phyloP scores from a whole-genome alignment of 2,113 vertebrate species.

The Taxidea taxus region DNA sequence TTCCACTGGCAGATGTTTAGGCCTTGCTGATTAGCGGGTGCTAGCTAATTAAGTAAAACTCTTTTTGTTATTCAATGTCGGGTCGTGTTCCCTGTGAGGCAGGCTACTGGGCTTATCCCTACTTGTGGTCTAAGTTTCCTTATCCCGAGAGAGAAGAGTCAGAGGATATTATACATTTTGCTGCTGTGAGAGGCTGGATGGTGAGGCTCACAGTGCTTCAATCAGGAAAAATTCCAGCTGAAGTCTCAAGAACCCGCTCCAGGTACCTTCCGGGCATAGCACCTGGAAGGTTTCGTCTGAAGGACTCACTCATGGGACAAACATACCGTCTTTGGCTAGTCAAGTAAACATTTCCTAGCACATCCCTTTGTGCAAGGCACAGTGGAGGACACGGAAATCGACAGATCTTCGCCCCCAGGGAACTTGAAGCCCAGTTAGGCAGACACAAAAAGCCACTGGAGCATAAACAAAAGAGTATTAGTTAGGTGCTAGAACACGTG shows the following conservation, averaged over 20 bases:
- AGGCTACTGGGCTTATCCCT: not conserved
- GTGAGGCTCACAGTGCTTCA: not conserved
- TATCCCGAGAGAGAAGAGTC: not conserved
- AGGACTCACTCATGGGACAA: not conserved
- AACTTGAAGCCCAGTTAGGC: conserved; percentile 6
- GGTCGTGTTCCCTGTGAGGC: not conserved
- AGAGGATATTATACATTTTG: not conserved
- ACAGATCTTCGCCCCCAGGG: not conserved
- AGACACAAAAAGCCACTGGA: not conserved
- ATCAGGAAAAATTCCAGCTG: not conserved
- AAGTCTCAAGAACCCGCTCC: not conserved
- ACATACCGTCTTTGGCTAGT: not conserved
- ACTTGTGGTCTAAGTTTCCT: not conserved
- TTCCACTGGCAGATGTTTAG: conserved; percentile 52
- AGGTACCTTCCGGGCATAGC: not conserved
- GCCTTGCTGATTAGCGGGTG: conserved; percentile 11
- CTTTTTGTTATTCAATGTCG: conserved; percentile 28
- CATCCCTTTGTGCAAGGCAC: not conserved
- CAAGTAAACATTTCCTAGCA: conserved; percentile 12
- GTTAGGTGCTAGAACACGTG: conserved; percentile 23
- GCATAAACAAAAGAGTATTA: not conserved
- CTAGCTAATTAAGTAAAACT: conserved; percentile 42
- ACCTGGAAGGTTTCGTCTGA: not conserved
- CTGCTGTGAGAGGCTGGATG: not conserved
- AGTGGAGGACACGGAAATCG: not conserved